Evolutionary conservation across 2,113 vertebrate genomes (phyloP).

Genomic region (Stictonetta naevosa): DNA sequence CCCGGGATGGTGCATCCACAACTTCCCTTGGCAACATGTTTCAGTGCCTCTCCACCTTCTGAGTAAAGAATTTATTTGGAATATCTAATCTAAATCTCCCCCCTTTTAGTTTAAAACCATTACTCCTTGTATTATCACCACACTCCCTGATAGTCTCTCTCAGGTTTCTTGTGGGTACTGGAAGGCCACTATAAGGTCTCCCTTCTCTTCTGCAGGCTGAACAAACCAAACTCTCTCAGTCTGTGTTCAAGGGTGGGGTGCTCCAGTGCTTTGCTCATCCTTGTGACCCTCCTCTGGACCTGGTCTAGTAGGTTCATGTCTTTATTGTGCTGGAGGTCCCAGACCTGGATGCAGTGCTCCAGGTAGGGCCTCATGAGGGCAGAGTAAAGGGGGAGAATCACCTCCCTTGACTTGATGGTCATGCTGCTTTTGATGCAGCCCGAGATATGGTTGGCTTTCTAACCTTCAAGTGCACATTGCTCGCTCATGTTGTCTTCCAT

Average conservation of each 20-base stretch:
- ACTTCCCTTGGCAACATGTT: background rate
- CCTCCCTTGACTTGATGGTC: background rate
- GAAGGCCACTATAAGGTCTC: too few species aligned
- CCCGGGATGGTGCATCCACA: background rate
- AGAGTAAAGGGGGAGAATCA: too few species aligned
- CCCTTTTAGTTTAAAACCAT: background rate
- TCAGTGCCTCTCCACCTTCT: background rate
- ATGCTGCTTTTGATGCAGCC: background rate
- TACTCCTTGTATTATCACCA: background rate
- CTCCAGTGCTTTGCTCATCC: too few species aligned
- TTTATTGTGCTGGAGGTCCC: too few species aligned
- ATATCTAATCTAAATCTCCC: background rate
- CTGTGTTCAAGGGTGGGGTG: too few species aligned
- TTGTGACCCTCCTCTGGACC: too few species aligned
- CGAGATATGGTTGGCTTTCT: background rate
- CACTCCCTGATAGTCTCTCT: background rate
- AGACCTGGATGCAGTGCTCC: too few species aligned
- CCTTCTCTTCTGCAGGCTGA: too few species aligned
- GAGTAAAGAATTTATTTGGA: background rate
- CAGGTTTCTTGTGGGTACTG: background rate
- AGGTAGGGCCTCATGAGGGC: too few species aligned
- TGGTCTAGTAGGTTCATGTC: too few species aligned
- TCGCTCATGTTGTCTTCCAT: background rate
- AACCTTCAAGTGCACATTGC: background rate
- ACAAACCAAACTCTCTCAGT: too few species aligned